Conservation (phyloP, 2,797 vertebrate genomes). For the Hypotaenidia okinawae region DNA sequence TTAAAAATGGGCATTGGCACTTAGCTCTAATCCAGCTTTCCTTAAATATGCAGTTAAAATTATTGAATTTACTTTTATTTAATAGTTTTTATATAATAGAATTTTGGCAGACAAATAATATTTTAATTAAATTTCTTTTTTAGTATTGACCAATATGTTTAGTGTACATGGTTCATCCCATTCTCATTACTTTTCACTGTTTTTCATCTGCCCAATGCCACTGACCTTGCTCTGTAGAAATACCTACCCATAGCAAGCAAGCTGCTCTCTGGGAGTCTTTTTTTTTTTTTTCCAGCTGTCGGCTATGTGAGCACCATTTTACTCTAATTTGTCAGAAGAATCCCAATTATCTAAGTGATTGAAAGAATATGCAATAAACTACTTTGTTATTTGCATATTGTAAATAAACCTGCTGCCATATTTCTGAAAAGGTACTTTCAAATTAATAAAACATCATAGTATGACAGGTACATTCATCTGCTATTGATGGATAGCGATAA, state of each 20-base stretch:
- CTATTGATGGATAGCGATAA: background rate
- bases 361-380: conserved; percentile 25
- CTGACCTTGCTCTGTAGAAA: background rate
- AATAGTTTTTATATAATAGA: background rate
- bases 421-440: conserved; percentile 21
- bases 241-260: background rate
- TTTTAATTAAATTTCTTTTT: background rate
- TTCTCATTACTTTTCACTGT: background rate
- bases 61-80: background rate
- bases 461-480: conserved; percentile 26
- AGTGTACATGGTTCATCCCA: background rate
- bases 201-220: background rate
- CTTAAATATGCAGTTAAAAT: background rate
- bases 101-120: background rate
- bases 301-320: background rate
- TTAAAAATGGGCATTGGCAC: background rate
- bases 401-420: conserved; percentile 15
- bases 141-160: background rate
- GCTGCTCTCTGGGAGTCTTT: background rate
- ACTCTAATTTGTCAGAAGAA: conserved; percentile 37
- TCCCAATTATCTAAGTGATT: conserved; percentile 31
- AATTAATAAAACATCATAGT: conserved; percentile 43
- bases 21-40: background rate
- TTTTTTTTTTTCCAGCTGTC: background rate
- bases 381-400: conserved; percentile 40